A percentile compares a stretch with the other conserved stretches of the same genome.
These are phyloP conservation scores for Goniozus legneri DNA, from an alignment of 1,140 invertebrate species.

Conservation along the genomic window DNA sequence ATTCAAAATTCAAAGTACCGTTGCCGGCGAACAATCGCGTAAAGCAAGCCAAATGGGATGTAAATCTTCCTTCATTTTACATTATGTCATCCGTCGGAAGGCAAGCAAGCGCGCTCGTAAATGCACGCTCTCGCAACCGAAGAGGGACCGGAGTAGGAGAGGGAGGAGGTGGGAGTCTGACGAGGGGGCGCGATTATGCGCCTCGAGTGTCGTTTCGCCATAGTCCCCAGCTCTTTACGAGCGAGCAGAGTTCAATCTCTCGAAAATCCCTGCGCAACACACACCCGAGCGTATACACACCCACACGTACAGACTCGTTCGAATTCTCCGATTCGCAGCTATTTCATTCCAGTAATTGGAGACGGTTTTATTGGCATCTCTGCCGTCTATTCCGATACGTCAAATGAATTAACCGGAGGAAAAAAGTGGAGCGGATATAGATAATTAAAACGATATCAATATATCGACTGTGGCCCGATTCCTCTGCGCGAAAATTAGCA, in stretches of 20 bases:
- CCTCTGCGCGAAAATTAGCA: background rate
- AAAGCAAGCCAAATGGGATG: conserved; percentile 22
- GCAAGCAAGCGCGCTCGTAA: conserved; percentile 25
- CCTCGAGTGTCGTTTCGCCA: background rate
- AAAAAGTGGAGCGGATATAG: no score
- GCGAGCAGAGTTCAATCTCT: no score
- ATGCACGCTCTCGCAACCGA: no score
- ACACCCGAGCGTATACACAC: background rate
- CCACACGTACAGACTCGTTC: no score
- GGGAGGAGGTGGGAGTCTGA: conserved; percentile 2
- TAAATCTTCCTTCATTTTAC: conserved; percentile 28
- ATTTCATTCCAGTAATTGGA: no score
- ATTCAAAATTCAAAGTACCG: conserved; percentile 19
- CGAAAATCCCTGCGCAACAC: conserved; percentile 16
- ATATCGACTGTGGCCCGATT: conserved; percentile 37
- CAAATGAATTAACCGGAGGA: no score
- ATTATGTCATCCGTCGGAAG: conserved; percentile 23
- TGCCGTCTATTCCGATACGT: no score
- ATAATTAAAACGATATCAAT: no score
- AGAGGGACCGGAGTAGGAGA: no score
- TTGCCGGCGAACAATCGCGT: conserved; percentile 16
- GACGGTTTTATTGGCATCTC: no score
- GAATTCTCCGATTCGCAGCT: no score
- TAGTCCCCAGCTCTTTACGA: conserved; percentile 20
- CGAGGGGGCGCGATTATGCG: conserved; percentile 16